These are phyloP conservation scores for Oreochromis grahami DNA, from an alignment of 2,797 vertebrate species.

Conservation along the genomic window DNA sequence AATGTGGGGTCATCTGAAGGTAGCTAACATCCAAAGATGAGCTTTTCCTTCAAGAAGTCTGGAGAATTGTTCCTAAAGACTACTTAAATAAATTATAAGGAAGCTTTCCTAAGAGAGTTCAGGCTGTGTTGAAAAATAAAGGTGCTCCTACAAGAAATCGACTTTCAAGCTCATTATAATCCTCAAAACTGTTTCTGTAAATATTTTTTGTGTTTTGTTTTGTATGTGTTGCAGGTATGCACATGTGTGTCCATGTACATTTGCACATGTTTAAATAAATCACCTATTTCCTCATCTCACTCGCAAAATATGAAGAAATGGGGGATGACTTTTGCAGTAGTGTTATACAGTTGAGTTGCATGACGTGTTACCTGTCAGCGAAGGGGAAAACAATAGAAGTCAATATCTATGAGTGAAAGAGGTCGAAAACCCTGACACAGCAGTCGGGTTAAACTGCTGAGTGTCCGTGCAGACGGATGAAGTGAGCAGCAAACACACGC, in stretches of 20 bases:
- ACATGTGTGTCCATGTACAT: fast-evolving
- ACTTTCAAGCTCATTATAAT: neutral
- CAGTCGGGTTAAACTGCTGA: neutral
- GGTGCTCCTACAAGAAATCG: fast-evolving
- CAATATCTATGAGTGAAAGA: neutral
- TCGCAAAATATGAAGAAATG: neutral
- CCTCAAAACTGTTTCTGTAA: neutral
- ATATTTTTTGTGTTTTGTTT: neutral
- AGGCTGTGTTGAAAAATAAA: neutral
- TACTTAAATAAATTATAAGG: neutral
- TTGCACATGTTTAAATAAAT: neutral
- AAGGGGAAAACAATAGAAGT: neutral
- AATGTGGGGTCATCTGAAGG: neutral
- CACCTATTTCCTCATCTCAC: neutral
- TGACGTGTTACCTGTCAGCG: neutral
- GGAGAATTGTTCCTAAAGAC: neutral
- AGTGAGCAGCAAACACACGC: neutral
- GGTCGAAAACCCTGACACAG: neutral
- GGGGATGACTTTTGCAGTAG: neutral
- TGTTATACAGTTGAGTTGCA: neutral
- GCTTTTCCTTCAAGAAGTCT: neutral
- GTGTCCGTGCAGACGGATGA: neutral
- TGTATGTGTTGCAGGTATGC: fast-evolving
- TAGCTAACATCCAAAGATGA: neutral
- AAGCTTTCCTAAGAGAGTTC: neutral